Conservation (phyloP, 2,113 vertebrate species). For the Protobothrops mucrosquamatus region DNA sequence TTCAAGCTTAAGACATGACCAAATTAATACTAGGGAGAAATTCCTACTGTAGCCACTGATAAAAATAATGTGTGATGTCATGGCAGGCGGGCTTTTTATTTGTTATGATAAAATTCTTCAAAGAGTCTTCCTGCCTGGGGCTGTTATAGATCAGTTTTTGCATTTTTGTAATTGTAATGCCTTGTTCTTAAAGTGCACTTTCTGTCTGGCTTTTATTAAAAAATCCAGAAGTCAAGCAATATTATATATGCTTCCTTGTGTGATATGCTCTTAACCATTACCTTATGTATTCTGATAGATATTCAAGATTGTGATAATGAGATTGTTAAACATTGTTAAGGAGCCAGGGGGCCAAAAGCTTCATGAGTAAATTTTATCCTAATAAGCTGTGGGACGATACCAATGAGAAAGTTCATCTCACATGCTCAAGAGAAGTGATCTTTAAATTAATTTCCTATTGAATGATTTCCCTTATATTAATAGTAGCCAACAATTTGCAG, state of each 20-base stretch:
- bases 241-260: conserved; percentile 27
- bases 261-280: conserved; percentile 31
- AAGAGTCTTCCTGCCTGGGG: neutral
- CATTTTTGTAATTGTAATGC: neutral
- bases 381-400: conserved; percentile 41
- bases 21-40: conserved; percentile 15
- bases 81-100: neutral
- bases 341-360: conserved; percentile 45
- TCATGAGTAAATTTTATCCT: conserved; percentile 51
- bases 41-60: neutral
- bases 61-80: neutral
- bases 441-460: conserved; percentile 48
- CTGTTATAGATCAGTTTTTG: neutral
- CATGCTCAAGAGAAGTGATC: conserved; percentile 12
- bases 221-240: neutral
- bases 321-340: conserved; percentile 53
- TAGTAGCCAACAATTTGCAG: conserved; percentile 15
- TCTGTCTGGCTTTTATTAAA: neutral
- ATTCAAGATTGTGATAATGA: conserved; percentile 56
- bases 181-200: neutral
- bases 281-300: conserved; percentile 56
- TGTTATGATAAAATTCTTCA: conserved; percentile 10
- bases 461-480: conserved; percentile 5
- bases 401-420: conserved; percentile 37
- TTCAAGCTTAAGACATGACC: conserved; percentile 2